A percentile compares a stretch with the other conserved stretches of the same genome.
Evolutionary conservation across 2,113 vertebrate genomes (phyloP).

Genomic region (Dolichotis patagonum): DNA sequence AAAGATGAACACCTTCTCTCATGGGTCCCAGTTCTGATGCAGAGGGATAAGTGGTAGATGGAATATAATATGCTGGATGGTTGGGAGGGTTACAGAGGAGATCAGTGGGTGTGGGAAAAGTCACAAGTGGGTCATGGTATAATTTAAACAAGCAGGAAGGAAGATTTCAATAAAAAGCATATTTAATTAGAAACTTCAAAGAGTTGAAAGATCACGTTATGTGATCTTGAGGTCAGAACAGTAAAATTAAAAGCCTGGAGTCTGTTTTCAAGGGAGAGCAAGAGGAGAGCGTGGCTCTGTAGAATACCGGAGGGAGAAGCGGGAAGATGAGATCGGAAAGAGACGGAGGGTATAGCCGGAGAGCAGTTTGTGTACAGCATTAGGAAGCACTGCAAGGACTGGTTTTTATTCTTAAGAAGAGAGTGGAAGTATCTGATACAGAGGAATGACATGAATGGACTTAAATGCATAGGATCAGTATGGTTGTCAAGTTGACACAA

Average conservation of each 20-base stretch:
- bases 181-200: neutral
- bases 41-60: neutral
- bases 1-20: neutral
- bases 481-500: neutral
- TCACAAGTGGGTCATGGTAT: neutral
- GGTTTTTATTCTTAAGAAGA: neutral
- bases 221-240: neutral
- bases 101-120: neutral
- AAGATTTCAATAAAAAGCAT: neutral
- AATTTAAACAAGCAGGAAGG: neutral
- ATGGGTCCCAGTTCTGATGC: neutral
- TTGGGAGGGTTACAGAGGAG: neutral
- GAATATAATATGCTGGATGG: neutral
- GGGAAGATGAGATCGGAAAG: neutral
- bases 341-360: no score
- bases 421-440: neutral
- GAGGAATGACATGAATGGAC: neutral
- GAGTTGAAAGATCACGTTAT: neutral
- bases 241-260: neutral
- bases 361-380: neutral
- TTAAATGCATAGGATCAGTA: neutral
- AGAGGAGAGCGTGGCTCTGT: fast-evolving
- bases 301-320: fast-evolving
- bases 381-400: neutral
- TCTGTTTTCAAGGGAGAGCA: neutral